Evolutionary conservation across 2,113 vertebrate genomes (phyloP), one percentile per base, ranked within the genome.

Genomic region (Macquaria ambigua): DNA sequence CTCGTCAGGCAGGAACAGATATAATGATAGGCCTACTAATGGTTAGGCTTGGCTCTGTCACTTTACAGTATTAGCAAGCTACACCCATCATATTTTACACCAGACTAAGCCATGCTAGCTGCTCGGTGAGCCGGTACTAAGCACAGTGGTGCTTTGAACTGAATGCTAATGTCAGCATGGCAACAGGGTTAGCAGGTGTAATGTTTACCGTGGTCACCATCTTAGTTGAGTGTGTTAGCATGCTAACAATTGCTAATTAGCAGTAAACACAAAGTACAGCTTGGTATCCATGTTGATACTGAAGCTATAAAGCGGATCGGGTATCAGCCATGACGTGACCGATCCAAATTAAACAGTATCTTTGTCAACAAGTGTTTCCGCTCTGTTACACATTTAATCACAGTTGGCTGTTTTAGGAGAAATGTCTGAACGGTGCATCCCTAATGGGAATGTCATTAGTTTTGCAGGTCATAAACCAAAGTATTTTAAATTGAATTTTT

Each of bases 1-100:
- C 74, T 70, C 58, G 23, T 80, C 69, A 76, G 78, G 82, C 73
- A 81, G 78, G 62, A 72, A 43, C 87, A 82, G 78, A 89, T 87
- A 63, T 83, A 87, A 88, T 83, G 79, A 88, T 77, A 63, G 74
- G 50, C 64, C 83, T 80, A 23, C 66, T 80, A 66, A 82, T 64
- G 55, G 55, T 48, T 43, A 5, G 50, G 46, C 70, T 12, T 16
- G 68, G 34, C 61, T 48, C n/a, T 52, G 61, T 74, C 46, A 37
- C 59, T 62, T 68, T 61, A 34, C 55, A 63, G 37, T 28, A 39
- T 80, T 74, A 43, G 70, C 23, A 62, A 77, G 67, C 62, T 28
- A 15, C 81, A 64, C 52, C 63, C 16, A 39, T 79, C 62, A 67
- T 70, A 39, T 70, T 73, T 23, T n/a, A 37, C 28, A 34, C n/a